Evolutionary conservation across 2,888 invertebrate species (phyloP).

Genomic region (Auanema sp.): DNA sequence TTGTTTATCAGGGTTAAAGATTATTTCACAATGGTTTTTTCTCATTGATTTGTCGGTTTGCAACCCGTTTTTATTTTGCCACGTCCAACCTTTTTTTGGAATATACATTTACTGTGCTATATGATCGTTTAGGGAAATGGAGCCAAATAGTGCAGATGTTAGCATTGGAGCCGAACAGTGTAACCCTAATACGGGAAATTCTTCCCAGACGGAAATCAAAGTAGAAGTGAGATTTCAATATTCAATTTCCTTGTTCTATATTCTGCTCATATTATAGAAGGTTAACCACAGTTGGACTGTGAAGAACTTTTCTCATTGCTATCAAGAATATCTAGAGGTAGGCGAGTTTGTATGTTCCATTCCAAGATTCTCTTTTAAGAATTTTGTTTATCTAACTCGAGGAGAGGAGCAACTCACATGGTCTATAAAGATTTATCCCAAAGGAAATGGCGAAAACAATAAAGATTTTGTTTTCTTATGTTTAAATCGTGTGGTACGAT

Average conservation of each 20-base stretch:
- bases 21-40: conserved; percentile 1
- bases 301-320: conserved; percentile 64
- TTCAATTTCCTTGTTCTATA: conserved; percentile 6
- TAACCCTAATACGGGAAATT: conserved; percentile 31
- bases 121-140: conserved; percentile 12
- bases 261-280: conserved; percentile 41
- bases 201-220: conserved; percentile 63
- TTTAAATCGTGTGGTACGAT: conserved; percentile 58
- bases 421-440: conserved; percentile 65
- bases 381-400: conserved; percentile 58
- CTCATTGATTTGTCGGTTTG: conserved; percentile 4
- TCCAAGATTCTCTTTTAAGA: conserved; percentile 54
- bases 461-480: conserved; percentile 65
- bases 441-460: conserved; percentile 64
- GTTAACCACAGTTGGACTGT: conserved; percentile 65
- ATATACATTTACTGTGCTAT: neutral
- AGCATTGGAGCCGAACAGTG: conserved; percentile 8
- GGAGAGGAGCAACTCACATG: conserved; percentile 27
- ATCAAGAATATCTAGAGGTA: conserved; percentile 52
- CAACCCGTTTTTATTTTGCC: conserved; percentile 2
- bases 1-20: too few relatives aligned
- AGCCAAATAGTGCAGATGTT: conserved; percentile 14
- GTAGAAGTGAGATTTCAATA: conserved; percentile 51
- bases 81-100: neutral
- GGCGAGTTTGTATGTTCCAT: neutral